A percentile compares a stretch with the other conserved stretches of the same genome.
Conservation (phyloP, 2,797 vertebrate species). For the Chlorospingus flavigularis region DNA sequence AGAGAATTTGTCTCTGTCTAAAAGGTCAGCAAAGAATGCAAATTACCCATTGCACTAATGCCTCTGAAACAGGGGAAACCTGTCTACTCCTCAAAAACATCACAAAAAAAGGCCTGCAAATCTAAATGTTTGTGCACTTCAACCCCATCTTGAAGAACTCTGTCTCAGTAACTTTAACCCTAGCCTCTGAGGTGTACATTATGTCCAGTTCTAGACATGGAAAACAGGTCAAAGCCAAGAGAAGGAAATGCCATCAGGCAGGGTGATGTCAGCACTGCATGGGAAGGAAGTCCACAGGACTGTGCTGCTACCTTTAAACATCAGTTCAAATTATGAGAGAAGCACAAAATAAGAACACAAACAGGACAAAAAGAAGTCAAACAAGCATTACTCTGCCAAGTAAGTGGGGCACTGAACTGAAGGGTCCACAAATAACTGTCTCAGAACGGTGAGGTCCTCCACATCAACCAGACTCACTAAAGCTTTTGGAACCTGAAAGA, state of each 20-base stretch:
- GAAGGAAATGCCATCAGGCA: not conserved
- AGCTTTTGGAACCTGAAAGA: conserved; percentile 86
- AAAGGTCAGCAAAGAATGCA: not conserved
- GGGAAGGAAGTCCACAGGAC: not conserved
- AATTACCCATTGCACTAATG: not conserved
- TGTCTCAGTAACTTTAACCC: not conserved
- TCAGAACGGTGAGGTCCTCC: conserved; percentile 74
- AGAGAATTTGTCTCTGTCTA: not conserved
- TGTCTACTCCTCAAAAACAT: not conserved
- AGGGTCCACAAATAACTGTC: conserved; percentile 77
- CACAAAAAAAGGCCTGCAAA: not conserved
- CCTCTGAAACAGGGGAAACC: not conserved
- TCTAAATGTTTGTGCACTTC: not conserved
- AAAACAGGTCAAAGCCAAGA: not conserved
- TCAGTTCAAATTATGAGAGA: not conserved
- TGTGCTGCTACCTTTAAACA: not conserved
- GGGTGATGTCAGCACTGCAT: not conserved
- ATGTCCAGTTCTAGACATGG: not conserved
- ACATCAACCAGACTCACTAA: conserved; percentile 89
- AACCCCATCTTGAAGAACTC: not conserved
- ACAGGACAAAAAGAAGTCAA: not conserved
- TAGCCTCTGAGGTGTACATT: not conserved
- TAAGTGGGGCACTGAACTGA: conserved; percentile 79
- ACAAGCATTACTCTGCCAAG: conserved; percentile 72
- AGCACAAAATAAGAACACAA: not conserved